Evolutionary conservation across 2,797 vertebrate species (phyloP), one percentile per base, ranked within the genome.

Genomic region (Siniperca obscura): DNA sequence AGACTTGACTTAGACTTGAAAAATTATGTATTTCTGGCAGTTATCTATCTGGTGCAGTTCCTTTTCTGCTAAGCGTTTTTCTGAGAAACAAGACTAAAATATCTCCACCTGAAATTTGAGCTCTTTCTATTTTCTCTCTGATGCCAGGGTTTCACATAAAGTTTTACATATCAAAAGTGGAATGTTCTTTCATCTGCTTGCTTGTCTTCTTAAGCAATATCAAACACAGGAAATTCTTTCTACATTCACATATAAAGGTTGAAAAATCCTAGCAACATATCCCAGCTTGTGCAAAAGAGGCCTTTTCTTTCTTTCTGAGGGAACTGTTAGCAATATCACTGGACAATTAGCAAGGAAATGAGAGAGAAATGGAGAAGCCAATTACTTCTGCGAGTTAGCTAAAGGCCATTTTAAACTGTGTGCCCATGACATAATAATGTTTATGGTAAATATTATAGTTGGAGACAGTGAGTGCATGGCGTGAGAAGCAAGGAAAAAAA

Each of bases 381-480:
- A 97, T 96, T 97, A 96, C 95, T 96, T 95, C 92, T 96, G 88
- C 71, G 95, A 96, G 96, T 95, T 96, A 96, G 96, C 96, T 96
- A 96, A 96, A 96, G 96, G 96, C 96, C 96, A 96, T 97, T 96
- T 96, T 96, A 96, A 97, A 96, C 95, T 96, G 96, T 96, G 96
- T 96, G 96, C 96, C 96, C 96, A 96, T 96, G 96, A 96, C 96
- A 97, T 97, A 96, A 96, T 97, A 96, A 96, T 96, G 96, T 97
- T 97, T 97, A 96, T 96, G 96, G 96, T 96, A 97, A 96, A 96
- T 97, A 95, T 96, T 97, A 96, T 96, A 96, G 92, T 94, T 92
- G 76, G 90, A 94, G 96, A 95, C 94, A 95, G 94, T 91, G 91
- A 95, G 96, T 95, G 91, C 95, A 91, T 96, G 95, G 94, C 93